Conservation (phyloP, 35 echinoderm and acorn worm genomes). For the Strongylocentrotus purpuratus region DNA sequence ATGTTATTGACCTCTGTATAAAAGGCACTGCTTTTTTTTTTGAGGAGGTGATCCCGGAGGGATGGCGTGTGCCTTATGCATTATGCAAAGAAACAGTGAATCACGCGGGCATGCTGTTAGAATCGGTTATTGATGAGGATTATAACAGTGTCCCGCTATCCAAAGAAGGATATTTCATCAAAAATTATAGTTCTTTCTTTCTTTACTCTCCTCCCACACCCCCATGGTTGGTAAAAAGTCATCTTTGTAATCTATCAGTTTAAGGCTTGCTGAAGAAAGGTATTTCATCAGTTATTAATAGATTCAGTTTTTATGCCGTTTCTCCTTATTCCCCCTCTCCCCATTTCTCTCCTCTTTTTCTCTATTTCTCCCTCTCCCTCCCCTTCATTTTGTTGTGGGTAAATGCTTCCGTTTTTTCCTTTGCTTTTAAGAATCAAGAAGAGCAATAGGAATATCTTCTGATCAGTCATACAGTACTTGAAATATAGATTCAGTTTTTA, state of each 20-base stretch:
- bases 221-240: background rate
- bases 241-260: background rate
- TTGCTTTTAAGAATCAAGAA: background rate
- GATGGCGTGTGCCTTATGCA: background rate
- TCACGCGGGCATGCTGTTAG: background rate
- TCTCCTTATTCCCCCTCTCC: background rate
- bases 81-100: background rate
- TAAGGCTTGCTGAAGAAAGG: background rate
- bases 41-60: background rate
- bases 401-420: background rate
- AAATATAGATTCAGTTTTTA: too few relatives aligned
- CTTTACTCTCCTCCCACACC: background rate
- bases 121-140: constrained; percentile 11
- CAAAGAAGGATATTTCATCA: background rate
- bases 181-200: background rate
- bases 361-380: background rate
- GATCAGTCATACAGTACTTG: background rate
- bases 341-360: background rate
- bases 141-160: background rate
- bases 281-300: background rate
- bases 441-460: background rate
- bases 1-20: background rate
- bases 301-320: background rate
- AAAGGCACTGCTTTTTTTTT: background rate
- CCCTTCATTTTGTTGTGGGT: background rate